Conservation (phyloP, 2,888 invertebrate species). For the Mesorhabditis belari region DNA sequence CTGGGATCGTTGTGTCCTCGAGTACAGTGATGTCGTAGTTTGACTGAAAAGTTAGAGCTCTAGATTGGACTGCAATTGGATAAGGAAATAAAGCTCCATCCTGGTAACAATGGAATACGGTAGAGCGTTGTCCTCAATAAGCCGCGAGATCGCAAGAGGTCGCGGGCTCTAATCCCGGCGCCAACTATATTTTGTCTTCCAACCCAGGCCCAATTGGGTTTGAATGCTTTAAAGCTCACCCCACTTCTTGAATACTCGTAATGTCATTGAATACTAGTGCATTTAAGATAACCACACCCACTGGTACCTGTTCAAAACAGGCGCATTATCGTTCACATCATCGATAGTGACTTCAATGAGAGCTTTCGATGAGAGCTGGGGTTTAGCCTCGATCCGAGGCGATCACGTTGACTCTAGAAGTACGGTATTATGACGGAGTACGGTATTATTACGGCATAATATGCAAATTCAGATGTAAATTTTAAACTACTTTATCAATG, state of each 20-base stretch:
- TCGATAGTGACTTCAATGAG: constrained; percentile 42
- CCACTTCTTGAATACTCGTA: too few relatives aligned
- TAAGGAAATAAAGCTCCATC: too few relatives aligned
- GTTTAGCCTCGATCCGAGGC: constrained; percentile 44
- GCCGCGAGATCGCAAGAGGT: too few relatives aligned
- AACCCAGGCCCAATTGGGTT: too few relatives aligned
- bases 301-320: constrained; percentile 59
- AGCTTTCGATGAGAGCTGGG: constrained; percentile 29
- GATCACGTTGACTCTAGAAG: constrained; percentile 46
- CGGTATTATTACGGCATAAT: neutral
- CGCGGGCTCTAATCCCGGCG: too few relatives aligned
- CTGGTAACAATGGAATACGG: too few relatives aligned
- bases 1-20: constrained; percentile 79
- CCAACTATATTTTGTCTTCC: too few relatives aligned
- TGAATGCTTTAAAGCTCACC: too few relatives aligned
- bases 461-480: neutral
- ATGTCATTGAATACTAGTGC: too few relatives aligned
- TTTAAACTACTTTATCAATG: constrained; percentile 14
- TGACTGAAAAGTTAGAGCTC: too few relatives aligned
- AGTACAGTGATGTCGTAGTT: constrained; percentile 56
- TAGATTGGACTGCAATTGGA: neutral
- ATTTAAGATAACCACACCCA: too few relatives aligned
- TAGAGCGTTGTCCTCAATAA: too few relatives aligned
- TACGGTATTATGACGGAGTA: neutral
- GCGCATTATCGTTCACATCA: constrained; percentile 52